Conservation (phyloP, 2,797 vertebrate species). For the Cuculus canorus region DNA sequence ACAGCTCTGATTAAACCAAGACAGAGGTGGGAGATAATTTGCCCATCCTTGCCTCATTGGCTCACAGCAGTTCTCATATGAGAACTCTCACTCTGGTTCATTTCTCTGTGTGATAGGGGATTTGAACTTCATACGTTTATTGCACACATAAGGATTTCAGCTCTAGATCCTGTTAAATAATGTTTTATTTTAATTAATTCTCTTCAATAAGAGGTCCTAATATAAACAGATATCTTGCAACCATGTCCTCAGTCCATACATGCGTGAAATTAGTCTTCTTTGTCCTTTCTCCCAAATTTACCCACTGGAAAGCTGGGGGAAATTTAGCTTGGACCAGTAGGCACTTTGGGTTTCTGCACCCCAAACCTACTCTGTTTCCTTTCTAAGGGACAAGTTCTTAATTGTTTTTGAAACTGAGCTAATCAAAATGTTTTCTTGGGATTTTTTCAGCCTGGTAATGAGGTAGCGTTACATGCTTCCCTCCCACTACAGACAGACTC, state of each 20-base stretch:
- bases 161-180: background rate
- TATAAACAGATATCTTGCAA: background rate
- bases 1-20: background rate
- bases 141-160: background rate
- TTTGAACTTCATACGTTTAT: background rate
- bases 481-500: background rate
- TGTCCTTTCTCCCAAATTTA: background rate
- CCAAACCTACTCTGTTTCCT: background rate
- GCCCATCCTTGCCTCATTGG: background rate
- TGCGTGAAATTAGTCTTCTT: background rate
- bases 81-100: background rate
- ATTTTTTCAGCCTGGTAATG: background rate
- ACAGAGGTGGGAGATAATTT: background rate
- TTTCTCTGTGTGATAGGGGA: background rate
- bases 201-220: background rate
- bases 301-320: background rate
- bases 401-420: background rate
- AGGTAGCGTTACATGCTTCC: background rate
- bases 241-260: rapidly evolving
- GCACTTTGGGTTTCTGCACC: background rate
- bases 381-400: background rate
- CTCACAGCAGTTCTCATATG: background rate
- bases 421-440: background rate
- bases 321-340: background rate
- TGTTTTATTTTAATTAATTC: background rate